phyloP scores from a whole-genome alignment of 1,140 invertebrate genomes.

The Oreohelix idahoensis region DNA sequence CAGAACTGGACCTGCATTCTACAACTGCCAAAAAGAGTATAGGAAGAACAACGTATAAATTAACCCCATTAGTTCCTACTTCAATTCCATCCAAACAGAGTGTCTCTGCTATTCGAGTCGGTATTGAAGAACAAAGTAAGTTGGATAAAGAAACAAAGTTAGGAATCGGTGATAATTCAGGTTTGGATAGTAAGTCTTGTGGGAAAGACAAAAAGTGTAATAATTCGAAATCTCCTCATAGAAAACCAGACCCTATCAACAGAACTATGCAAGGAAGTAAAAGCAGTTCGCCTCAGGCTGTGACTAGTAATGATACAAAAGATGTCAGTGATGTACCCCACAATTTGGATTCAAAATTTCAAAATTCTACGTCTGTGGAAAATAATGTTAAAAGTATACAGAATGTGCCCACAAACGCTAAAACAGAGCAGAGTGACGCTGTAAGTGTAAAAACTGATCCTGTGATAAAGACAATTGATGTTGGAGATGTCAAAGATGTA shows the following conservation, averaged over 20 bases:
- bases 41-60: slow-evolving; percentile 17
- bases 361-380: neutral
- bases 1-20: neutral
- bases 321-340: slow-evolving; percentile 6
- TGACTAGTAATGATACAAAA: slow-evolving; percentile 7
- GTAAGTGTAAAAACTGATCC: slow-evolving; percentile 12
- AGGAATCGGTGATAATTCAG: slow-evolving; percentile 10
- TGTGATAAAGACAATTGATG: slow-evolving; percentile 23
- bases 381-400: slow-evolving; percentile 18
- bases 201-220: slow-evolving; percentile 18
- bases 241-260: slow-evolving; percentile 8
- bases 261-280: slow-evolving; percentile 37
- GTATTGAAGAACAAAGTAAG: slow-evolving; percentile 16
- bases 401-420: neutral
- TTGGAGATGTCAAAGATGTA: neutral
- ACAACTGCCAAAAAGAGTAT: neutral
- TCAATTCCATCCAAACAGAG: slow-evolving; percentile 28
- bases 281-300: neutral
- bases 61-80: slow-evolving; percentile 27
- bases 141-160: neutral
- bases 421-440: neutral
- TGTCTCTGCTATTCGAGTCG: neutral
- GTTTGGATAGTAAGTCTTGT: slow-evolving; percentile 16
- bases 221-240: slow-evolving; percentile 21
- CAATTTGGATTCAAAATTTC: neutral